Conservation (phyloP, 2,113 vertebrate species). For the Thomomys bottae region DNA sequence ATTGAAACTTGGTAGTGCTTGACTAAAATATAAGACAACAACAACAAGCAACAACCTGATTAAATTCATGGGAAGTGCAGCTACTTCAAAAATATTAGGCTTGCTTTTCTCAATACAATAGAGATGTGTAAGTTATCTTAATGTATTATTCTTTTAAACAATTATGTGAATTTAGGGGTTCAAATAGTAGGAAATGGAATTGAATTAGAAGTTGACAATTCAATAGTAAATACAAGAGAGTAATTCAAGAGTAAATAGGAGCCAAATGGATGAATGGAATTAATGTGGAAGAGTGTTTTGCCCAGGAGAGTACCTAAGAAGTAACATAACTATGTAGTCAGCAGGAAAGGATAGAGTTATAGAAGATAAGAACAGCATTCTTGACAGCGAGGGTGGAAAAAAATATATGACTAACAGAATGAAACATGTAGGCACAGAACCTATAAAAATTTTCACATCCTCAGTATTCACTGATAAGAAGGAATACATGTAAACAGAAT, state of each 20-base stretch:
- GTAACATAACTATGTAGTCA: background rate
- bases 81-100: background rate
- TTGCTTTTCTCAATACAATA: slow-evolving; percentile 12
- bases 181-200: background rate
- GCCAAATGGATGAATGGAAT: background rate
- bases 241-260: background rate
- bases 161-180: background rate
- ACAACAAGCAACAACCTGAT: background rate
- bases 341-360: background rate
- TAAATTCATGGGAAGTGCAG: background rate
- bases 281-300: background rate
- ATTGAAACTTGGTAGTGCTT: background rate
- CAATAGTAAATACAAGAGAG: background rate
- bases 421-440: background rate
- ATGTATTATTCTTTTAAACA: background rate
- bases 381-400: background rate
- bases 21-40: background rate
- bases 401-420: background rate
- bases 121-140: background rate
- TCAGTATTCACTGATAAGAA: background rate
- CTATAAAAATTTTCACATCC: background rate
- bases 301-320: background rate
- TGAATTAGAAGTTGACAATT: background rate
- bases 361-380: background rate
- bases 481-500: background rate